Evolutionary conservation across 1,140 invertebrate genomes (phyloP).

Genomic region (Oncopeltus fasciatus): DNA sequence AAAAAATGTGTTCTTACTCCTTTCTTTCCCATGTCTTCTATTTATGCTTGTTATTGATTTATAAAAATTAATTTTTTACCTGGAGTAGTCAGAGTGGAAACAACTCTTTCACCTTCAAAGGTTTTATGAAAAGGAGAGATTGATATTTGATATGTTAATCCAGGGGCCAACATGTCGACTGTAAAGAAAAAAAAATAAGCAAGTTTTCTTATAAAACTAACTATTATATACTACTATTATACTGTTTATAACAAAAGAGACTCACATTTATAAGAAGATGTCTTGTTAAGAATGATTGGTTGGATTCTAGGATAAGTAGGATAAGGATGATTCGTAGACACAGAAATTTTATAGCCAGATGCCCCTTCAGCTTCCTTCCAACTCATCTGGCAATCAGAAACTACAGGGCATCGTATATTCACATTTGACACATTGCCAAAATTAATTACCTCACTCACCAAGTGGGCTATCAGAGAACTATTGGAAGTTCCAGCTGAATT

Average conservation of each 20-base stretch:
- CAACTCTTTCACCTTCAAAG: constrained; percentile 38
- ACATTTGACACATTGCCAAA: constrained; percentile 44
- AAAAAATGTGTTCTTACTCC: too few relatives aligned
- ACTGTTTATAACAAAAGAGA: not conserved
- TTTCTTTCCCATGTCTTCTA: too few relatives aligned
- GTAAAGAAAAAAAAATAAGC: constrained; percentile 33
- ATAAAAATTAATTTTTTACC: not conserved
- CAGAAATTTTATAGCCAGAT: constrained; percentile 44
- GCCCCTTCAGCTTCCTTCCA: constrained; percentile 45
- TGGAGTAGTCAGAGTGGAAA: constrained; percentile 15
- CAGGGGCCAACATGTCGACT: constrained; percentile 41
- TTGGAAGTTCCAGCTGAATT: constrained; percentile 42
- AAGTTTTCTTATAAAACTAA: not conserved
- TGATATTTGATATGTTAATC: constrained; percentile 41
- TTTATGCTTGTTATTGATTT: too few relatives aligned
- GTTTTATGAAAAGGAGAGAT: constrained; percentile 44
- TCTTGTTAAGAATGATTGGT: not conserved
- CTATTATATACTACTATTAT: not conserved
- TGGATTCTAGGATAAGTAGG: not conserved
- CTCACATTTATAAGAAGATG: not conserved
- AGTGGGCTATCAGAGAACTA: constrained; percentile 29
- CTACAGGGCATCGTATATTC: constrained; percentile 29
- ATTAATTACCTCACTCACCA: constrained; percentile 45
- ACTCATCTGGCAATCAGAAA: not conserved
- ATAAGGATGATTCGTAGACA: constrained; percentile 19